phyloP scores from a whole-genome alignment of 1,140 invertebrate species.

The Pentalonia nigronervosa region DNA sequence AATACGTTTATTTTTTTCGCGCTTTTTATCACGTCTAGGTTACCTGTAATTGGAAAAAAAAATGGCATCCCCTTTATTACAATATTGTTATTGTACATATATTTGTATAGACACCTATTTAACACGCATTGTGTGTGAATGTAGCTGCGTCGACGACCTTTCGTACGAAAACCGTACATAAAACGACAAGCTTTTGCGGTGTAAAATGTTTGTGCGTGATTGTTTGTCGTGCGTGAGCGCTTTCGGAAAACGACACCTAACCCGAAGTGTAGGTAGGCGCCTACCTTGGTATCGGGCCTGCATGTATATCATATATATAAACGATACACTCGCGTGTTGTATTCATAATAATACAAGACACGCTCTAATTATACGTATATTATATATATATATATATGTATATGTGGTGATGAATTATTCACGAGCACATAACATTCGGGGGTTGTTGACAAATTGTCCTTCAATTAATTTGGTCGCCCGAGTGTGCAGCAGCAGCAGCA shows the following conservation, averaged over 20 bases:
- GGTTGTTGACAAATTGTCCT: neutral
- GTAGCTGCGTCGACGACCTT: neutral
- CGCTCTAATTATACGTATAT: neutral
- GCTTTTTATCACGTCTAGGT: no score
- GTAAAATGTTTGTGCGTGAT: neutral
- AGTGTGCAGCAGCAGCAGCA: neutral
- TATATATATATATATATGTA: neutral
- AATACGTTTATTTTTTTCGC: no score
- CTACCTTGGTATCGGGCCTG: neutral
- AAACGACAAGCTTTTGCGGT: neutral
- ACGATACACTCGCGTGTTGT: neutral
- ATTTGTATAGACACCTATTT: neutral
- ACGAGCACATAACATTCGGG: neutral
- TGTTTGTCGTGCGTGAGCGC: neutral
- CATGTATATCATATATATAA: no score
- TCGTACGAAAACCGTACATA: neutral
- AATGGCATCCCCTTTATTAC: neutral
- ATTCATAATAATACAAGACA: conserved; percentile 8
- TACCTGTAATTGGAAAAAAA: neutral
- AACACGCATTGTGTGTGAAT: neutral
- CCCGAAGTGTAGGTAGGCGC: neutral
- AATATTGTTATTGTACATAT: neutral
- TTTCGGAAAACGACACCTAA: neutral
- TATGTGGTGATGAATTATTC: neutral
- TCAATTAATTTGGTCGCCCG: neutral